phyloP scores from a whole-genome alignment of 2,113 vertebrate genomes.

The Caloenas nicobarica region DNA sequence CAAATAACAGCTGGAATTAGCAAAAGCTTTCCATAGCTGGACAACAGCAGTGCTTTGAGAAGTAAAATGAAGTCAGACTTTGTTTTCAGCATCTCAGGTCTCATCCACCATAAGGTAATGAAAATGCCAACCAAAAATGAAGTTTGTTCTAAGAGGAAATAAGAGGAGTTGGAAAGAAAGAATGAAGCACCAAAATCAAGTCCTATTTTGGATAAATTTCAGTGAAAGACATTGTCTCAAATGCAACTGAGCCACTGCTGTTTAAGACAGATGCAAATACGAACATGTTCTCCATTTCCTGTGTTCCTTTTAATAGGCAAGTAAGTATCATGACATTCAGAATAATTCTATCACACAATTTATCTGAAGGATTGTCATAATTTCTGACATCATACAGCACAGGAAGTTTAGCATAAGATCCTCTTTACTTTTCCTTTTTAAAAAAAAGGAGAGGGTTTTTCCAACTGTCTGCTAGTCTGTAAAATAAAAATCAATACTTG shows the following conservation, averaged over 20 bases:
- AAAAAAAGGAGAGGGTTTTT: not conserved
- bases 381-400: not conserved
- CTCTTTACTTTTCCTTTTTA: not conserved
- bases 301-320: not conserved
- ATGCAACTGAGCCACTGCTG: not conserved
- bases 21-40: slow-evolving; percentile 95
- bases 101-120: slow-evolving; percentile 77
- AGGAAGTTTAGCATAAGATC: not conserved
- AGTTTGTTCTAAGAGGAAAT: slow-evolving; percentile 81
- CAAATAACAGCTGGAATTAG: slow-evolving; percentile 96
- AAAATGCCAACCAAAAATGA: slow-evolving; percentile 87
- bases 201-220: not conserved
- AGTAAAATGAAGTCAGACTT: slow-evolving; percentile 75
- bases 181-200: not conserved
- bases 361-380: not conserved
- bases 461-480: not conserved
- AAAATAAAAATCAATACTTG: not conserved
- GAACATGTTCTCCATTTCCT: not conserved
- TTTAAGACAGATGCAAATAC: not conserved
- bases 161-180: slow-evolving; percentile 1
- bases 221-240: not conserved
- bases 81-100: slow-evolving; percentile 44
- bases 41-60: slow-evolving; percentile 89
- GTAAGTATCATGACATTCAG: not conserved
- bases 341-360: not conserved